These are phyloP conservation scores for Mystacornis crossleyi DNA, from an alignment of 2,113 vertebrate genomes.

Conservation along the genomic window DNA sequence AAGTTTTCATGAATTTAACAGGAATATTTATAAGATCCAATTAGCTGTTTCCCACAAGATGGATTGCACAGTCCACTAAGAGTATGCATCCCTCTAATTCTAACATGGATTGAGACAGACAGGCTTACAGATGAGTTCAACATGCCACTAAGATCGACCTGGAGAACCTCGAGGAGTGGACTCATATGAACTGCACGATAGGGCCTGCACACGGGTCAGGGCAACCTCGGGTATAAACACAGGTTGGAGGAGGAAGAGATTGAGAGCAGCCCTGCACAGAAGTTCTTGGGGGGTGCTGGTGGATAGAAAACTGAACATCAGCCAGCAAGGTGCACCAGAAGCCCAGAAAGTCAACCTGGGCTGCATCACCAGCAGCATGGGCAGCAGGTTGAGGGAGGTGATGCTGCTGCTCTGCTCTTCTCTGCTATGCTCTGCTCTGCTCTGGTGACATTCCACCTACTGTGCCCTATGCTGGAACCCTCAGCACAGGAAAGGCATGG, in stretches of 20 bases:
- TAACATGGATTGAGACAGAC: rapidly evolving
- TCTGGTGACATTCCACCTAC: background rate
- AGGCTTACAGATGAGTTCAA: background rate
- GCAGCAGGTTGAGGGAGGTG: background rate
- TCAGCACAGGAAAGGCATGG: background rate
- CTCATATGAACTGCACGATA: rapidly evolving
- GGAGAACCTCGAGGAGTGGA: background rate
- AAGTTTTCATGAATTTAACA: background rate
- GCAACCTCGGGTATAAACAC: background rate
- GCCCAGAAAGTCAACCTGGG: background rate
- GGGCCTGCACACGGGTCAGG: background rate
- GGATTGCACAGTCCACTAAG: background rate
- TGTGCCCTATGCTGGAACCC: rapidly evolving
- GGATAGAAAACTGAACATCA: background rate
- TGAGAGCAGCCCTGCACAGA: background rate
- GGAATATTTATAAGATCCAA: background rate
- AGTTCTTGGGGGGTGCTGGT: background rate
- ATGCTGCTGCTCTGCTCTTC: background rate
- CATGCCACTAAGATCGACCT: background rate
- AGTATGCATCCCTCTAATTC: background rate
- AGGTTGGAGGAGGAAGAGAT: background rate
- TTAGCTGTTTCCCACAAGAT: background rate
- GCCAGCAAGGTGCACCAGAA: rapidly evolving
- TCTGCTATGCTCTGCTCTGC: background rate
- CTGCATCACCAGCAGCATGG: background rate